These are phyloP conservation scores for Aphrophora alni DNA, from an alignment of 2,888 invertebrate genomes.

Conservation along the genomic window DNA sequence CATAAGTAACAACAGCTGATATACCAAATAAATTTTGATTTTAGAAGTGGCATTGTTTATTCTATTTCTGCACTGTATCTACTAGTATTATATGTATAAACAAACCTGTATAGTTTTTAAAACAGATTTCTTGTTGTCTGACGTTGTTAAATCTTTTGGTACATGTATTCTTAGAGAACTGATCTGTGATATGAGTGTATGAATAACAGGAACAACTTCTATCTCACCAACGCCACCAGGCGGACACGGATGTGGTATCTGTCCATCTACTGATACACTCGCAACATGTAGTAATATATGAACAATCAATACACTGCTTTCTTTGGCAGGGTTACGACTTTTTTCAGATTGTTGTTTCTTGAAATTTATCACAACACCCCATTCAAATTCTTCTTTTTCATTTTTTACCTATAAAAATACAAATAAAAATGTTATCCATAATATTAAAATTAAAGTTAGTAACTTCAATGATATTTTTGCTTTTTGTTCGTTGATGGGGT, in stretches of 20 bases:
- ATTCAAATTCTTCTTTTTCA: conserved; percentile 87
- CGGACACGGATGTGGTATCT: conserved; percentile 73
- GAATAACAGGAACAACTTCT: conserved; percentile 87
- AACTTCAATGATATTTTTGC: no score
- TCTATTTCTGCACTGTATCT: not conserved
- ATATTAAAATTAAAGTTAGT: no score
- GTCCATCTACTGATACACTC: conserved; percentile 60
- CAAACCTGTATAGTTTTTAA: conserved; percentile 74
- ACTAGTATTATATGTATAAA: not conserved
- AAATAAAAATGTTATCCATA: no score
- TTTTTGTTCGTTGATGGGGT: no score
- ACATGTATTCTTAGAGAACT: conserved; percentile 90
- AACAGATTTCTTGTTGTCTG: conserved; percentile 85
- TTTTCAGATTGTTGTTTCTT: conserved; percentile 66
- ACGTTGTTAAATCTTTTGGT: conserved; percentile 86
- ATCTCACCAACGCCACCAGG: conserved; percentile 77
- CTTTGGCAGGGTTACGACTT: conserved; percentile 61
- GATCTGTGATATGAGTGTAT: conserved; percentile 82
- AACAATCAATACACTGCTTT: conserved; percentile 77
- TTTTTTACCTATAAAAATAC: conserved; percentile 70
- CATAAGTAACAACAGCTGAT: no score
- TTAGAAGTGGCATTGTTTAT: no score
- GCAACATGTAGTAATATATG: conserved; percentile 82
- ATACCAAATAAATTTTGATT: no score
- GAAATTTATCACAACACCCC: conserved; percentile 96